Base-by-base conservation (phyloP, 2,888 invertebrate species). In the Polia nebulosa region DNA sequence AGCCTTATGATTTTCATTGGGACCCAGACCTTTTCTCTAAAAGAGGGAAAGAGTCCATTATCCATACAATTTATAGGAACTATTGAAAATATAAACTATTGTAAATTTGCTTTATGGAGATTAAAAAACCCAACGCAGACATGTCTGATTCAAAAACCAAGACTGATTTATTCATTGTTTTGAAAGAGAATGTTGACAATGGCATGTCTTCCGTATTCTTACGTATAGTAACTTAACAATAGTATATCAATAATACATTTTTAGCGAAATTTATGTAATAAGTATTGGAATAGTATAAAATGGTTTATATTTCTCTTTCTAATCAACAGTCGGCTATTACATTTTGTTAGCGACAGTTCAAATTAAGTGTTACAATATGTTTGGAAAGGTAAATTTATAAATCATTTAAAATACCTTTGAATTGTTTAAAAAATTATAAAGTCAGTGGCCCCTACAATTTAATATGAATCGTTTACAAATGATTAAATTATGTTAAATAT, bases 281-380 rank as follows among this genome's bases (percentile, higher is more conserved):
- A 87, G 84, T 86, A 90, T 92, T 89, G 86, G 89, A 93, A 93
- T 91, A 94, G 92, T 95, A 95, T 95, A 95, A 93, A 95, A 94
- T 81, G 92, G 91, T 89, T 88, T 86, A 90, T 90, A 88, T 84
- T 89, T 80, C 82, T 84, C 83, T 78, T 82, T 82, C 85, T 87
- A 82, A 88, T 88, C 88, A 94, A 94, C 95, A 95, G 95, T 95
- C 91, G 82, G 88, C 88, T 88, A 88, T 88, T 90, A 89, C 85
- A 90, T 90, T 88, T 88, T 89, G 89, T 84, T 88, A 87, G 88
- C 88, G 87, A 87, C 91, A 90, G 94, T 94, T 92, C 94, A 88
- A 90, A 86, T 80, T 85, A 91, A 89, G 85, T 84, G 74, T 67
- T 73, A 57, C 82, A 91, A 86, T 76, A 95, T 95, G 94, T 86